These are phyloP conservation scores for Mactra quadrangularis DNA, from an alignment of 1,140 invertebrate species.

Conservation along the genomic window DNA sequence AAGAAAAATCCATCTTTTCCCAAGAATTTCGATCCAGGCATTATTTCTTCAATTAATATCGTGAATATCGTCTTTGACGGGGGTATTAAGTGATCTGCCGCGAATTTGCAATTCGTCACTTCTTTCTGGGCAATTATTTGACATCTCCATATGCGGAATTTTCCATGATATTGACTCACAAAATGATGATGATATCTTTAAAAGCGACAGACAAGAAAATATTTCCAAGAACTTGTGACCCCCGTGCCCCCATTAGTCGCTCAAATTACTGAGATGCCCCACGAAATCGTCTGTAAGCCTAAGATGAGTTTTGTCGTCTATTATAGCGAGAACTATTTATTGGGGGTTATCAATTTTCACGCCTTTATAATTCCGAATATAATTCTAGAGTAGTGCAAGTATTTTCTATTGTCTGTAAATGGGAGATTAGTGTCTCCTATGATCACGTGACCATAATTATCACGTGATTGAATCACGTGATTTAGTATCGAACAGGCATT, in stretches of 20 bases:
- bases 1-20: conserved; percentile 27
- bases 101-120: conserved; percentile 59
- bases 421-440: no score
- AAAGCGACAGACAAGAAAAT: conserved; percentile 60
- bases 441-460: no score
- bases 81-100: conserved; percentile 53
- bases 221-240: conserved; percentile 39
- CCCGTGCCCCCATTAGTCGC: conserved; percentile 42
- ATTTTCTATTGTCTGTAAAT: no score
- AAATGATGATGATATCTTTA: conserved; percentile 62
- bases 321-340: conserved; percentile 9
- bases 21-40: conserved; percentile 35
- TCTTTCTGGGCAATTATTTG: conserved; percentile 53
- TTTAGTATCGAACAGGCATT: no score
- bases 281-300: conserved; percentile 12
- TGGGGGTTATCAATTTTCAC: conserved; percentile 48
- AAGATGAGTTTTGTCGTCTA: conserved; percentile 6
- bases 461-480: no score
- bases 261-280: conserved; percentile 36
- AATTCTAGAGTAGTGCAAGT: not conserved
- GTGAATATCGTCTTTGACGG: conserved; percentile 44
- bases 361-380: conserved; percentile 1
- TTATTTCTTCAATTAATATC: conserved; percentile 62
- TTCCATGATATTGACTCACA: conserved; percentile 59
- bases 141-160: conserved; percentile 57